phyloP scores from a whole-genome alignment of 1,140 invertebrate genomes.

The Hyphantria cunea region DNA sequence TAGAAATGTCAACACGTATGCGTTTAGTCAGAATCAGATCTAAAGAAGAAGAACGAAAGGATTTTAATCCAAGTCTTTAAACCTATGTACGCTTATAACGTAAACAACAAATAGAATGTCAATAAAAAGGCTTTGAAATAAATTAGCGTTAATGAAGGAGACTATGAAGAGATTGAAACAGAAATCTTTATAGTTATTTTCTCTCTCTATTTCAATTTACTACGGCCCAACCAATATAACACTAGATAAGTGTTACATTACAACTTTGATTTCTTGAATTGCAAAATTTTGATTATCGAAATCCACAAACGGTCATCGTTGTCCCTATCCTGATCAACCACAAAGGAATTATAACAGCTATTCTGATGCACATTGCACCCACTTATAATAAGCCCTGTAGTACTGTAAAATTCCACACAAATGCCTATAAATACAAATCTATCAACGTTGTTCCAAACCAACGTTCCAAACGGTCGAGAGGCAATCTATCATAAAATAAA shows the following conservation, averaged over 20 bases:
- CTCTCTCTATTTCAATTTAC: slow-evolving; percentile 2
- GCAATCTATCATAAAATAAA: slow-evolving; percentile 77
- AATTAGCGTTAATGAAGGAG: too few species aligned
- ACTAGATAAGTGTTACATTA: not conserved
- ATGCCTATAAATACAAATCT: slow-evolving; percentile 18
- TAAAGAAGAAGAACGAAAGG: too few species aligned
- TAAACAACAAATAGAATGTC: too few species aligned
- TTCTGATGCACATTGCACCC: slow-evolving; percentile 42
- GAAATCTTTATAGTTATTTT: too few species aligned
- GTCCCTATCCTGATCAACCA: slow-evolving; percentile 38
- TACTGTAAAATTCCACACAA: not conserved
- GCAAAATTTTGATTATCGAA: slow-evolving; percentile 52
- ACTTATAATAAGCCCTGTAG: not conserved
- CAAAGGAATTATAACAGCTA: slow-evolving; percentile 61
- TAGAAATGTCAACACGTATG: too few species aligned
- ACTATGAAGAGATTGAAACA: too few species aligned
- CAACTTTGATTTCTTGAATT: slow-evolving; percentile 32
- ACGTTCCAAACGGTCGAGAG: slow-evolving; percentile 28
- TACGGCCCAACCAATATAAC: slow-evolving; percentile 4
- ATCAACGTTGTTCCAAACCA: slow-evolving; percentile 26
- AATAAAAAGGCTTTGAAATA: too few species aligned
- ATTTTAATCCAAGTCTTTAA: too few species aligned
- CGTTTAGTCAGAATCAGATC: too few species aligned
- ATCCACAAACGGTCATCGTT: slow-evolving; percentile 40
- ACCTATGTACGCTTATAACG: too few species aligned